These are phyloP conservation scores for Trachelus stipa DNA, from an alignment of 2,888 invertebrate species.

Conservation along the genomic window DNA sequence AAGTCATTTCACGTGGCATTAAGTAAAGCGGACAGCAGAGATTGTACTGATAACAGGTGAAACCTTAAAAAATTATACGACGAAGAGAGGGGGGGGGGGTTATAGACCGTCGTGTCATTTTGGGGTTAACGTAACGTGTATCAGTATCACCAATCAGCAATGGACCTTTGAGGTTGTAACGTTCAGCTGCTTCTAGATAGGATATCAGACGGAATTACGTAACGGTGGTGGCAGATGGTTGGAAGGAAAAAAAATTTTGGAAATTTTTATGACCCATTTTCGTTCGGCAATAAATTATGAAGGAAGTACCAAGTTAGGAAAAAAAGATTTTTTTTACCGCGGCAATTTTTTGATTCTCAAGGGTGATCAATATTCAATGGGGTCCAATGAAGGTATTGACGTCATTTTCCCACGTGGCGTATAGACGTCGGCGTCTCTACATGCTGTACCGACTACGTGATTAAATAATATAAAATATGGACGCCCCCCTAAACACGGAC, in stretches of 20 bases:
- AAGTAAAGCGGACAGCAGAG: not conserved
- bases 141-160: not conserved
- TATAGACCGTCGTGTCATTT: not conserved
- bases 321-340: not conserved
- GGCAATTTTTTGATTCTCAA: not conserved
- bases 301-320: not conserved
- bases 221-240: not conserved
- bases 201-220: not conserved
- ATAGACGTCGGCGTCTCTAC: not conserved
- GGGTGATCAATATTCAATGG: not conserved
- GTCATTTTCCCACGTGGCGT: not conserved
- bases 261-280: not conserved
- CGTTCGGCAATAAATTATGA: not conserved
- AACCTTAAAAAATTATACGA: not conserved
- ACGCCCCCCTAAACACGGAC: constrained; percentile 22
- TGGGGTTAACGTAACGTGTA: not conserved
- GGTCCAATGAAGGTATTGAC: not conserved
- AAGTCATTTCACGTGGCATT: not conserved
- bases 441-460: constrained; percentile 5
- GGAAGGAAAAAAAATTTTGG: not conserved
- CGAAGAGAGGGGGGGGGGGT: not conserved
- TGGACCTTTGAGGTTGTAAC: not conserved
- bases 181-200: not conserved
- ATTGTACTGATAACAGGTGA: not conserved
- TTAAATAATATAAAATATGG: constrained; percentile 24